Base-by-base conservation (phyloP, 2,113 vertebrate species). In the Neogobius melanostomus region DNA sequence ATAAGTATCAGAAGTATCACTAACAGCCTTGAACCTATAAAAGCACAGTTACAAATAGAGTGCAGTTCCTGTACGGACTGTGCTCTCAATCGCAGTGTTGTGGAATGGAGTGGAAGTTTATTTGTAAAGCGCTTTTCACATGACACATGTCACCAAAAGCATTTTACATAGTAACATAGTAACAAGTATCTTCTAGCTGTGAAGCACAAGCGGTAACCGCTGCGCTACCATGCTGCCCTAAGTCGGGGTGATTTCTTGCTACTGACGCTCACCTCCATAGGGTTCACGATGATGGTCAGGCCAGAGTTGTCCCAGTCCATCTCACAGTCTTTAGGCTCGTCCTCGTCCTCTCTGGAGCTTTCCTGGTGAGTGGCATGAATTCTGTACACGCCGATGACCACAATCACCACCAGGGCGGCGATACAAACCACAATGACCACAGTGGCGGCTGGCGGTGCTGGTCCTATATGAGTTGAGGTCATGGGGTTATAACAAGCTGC, bases 251-350 rank as follows among this genome's bases (percentile, higher is more conserved):
- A 53, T 15, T 15, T 8, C 51, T 53, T 14, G 51, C 3, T 7
- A 6, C 46, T 8, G 46, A 47, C 10, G 5, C 7, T 85, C 90
- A 97, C 98, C 95, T 99, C 96, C 95, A 99, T 95, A 75, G 98
- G 98, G 85, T 99, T 99, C 79, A 99, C 88, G 0, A 95, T 99
- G 84, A 99, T 99, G 15, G 94, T 99, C 70, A 99, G 93, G 0
- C 95, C 93, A 56, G 96, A 95, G 81, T 95, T 94, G n/a, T 97
- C 95, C 96, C 96, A 96, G 11, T 96, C 95, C 61, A 71, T 72
- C 51, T 90, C 88, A 0, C 80, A 46, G 11, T 86, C 84, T 74
- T 87, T 90, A 36, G 15, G 68, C 87, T 94, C 93, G 16, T 96
- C 95, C 0, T 91, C 92, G 0, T 96, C 95, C 4, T 90, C 87